A percentile compares a stretch with the other conserved stretches of the same genome.
Evolutionary conservation across 2,113 vertebrate species (phyloP).

Genomic region (Psilopogon haemacephalus): DNA sequence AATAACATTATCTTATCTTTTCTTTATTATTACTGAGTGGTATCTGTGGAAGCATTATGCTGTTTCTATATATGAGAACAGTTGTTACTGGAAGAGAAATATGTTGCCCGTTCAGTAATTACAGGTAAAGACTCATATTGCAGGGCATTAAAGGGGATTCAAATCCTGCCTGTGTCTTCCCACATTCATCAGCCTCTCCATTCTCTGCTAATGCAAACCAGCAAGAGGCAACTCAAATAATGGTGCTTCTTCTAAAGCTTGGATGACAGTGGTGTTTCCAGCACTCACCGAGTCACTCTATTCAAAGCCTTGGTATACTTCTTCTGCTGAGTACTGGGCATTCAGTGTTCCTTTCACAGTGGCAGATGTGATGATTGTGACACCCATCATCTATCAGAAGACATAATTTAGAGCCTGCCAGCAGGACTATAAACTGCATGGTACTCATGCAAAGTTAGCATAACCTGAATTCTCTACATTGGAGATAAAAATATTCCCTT

Average conservation of each 20-base stretch:
- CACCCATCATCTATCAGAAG: slow-evolving; percentile 30
- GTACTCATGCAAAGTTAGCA: not conserved
- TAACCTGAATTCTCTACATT: not conserved
- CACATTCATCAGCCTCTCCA: not conserved
- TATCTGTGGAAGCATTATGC: not conserved
- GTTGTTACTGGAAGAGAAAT: not conserved
- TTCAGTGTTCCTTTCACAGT: accelerated
- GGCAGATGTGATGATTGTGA: slow-evolving; percentile 30
- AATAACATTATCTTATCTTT: not conserved
- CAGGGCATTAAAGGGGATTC: not conserved
- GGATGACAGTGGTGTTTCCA: not conserved
- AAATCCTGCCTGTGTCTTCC: not conserved
- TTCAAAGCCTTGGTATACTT: accelerated
- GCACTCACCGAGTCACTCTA: not conserved
- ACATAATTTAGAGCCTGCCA: slow-evolving; percentile 34
- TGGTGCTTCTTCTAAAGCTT: not conserved
- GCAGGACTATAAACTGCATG: slow-evolving; percentile 30
- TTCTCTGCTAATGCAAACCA: not conserved
- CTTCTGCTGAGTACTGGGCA: not conserved
- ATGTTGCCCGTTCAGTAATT: not conserved
- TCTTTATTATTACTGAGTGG: not conserved
- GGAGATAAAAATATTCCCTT: not conserved
- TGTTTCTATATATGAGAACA: not conserved
- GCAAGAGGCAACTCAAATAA: not conserved
- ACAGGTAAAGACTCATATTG: not conserved